phyloP scores from a whole-genome alignment of 2,113 vertebrate genomes.

The Rana temporaria region DNA sequence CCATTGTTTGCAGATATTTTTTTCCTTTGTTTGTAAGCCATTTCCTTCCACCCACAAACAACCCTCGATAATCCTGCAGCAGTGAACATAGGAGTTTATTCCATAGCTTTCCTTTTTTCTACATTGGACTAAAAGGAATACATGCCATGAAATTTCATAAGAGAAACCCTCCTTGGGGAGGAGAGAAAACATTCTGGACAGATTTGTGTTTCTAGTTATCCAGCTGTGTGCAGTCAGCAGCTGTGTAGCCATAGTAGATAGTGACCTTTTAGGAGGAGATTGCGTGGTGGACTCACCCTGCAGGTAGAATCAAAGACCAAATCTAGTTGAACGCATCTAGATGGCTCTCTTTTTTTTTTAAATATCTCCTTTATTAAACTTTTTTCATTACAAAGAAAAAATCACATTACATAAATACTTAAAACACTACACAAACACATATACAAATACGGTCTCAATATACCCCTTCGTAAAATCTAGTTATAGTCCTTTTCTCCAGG shows the following conservation, averaged over 20 bases:
- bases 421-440: too few relatives aligned
- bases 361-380: too few relatives aligned
- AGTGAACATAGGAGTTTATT: background rate
- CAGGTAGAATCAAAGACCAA: background rate
- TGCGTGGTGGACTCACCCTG: background rate
- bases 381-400: too few relatives aligned
- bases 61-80: background rate
- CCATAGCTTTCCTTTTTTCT: background rate
- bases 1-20: background rate
- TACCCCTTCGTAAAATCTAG: too few relatives aligned
- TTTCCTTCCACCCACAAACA: conserved; percentile 31
- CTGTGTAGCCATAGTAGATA: conserved; percentile 15
- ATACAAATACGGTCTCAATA: too few relatives aligned
- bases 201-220: background rate
- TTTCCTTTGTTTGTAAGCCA: background rate
- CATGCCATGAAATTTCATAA: conserved; percentile 5
- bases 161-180: background rate
- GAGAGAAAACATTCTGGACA: conserved; percentile 3
- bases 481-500: too few relatives aligned
- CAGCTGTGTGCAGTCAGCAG: conserved; percentile 30
- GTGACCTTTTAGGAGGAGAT: background rate
- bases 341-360: too few relatives aligned
- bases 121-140: conserved; percentile 2
- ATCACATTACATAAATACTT: too few relatives aligned
- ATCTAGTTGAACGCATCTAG: background rate